Base-by-base conservation (phyloP, 2,797 vertebrate genomes). In the Crotalus adamanteus region DNA sequence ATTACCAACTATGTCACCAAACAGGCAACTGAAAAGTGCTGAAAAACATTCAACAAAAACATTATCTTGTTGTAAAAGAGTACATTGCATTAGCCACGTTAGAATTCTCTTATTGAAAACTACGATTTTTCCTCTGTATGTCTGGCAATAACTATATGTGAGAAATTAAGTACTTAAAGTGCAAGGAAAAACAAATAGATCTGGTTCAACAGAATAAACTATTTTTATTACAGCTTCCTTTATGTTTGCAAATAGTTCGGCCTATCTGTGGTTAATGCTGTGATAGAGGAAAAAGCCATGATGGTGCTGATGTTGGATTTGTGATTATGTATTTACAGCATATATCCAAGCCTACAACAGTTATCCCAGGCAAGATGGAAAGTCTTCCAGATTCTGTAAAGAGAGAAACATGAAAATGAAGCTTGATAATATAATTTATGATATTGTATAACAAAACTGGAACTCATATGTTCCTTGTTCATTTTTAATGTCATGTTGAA, bases 1-100 rank as follows among this genome's bases (percentile, higher is more conserved):
- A 90, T 78, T 56, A 53, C 13, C 47, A 63, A 42, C 4, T 26
- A 60, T 47, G 16, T 56, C 90, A 90, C 22, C 25, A 47, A 6
- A 83, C 16, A 90, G 25, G 25, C 55, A 90, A 90, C 25, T 42
- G 69, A 90, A 56, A 47, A 83, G 22, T 90, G 59, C 55, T 90
- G 31, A 22, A 78, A 37, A 90, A 18, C 12, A 83, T 83, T 28
- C 31, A 90, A 55, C 31, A 89, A 89, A 89, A 47, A 53, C 47
- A 26, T 59, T 28, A 18, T 57, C 9, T 37, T 37, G 16, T 61
- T 65, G 20, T 53, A 89, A 55, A n/a, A n/a, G 47, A 90, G n/a
- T 13, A 6, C 51, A 87, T 90, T 60, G 87, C 95, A 93, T 92
- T 95, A 93, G 93, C 94, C 91, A 73, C n/a, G 94, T 56, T 91